Evolutionary conservation across 2,888 invertebrate species (phyloP).

Genomic region (Criorhina ranunculi): DNA sequence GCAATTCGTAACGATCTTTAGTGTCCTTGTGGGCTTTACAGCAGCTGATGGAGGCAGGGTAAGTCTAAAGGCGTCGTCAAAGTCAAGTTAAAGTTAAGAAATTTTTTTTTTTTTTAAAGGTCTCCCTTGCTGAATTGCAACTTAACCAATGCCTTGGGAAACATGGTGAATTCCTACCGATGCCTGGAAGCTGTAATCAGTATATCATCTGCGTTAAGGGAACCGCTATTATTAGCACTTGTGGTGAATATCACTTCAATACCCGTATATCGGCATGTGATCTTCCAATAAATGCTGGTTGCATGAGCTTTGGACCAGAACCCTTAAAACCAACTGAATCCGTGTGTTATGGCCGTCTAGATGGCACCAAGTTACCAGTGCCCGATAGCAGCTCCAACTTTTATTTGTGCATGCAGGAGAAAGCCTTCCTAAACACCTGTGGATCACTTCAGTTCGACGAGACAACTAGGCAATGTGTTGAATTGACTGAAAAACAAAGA

Average conservation of each 20-base stretch:
- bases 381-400: conserved; percentile 81
- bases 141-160: conserved; percentile 48
- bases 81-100: neutral
- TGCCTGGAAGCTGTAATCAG: conserved; percentile 79
- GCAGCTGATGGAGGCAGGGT: conserved; percentile 31
- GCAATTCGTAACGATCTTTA: conserved; percentile 5
- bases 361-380: conserved; percentile 80
- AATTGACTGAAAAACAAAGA: neutral
- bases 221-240: conserved; percentile 78
- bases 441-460: conserved; percentile 28
- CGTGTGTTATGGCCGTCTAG: conserved; percentile 78
- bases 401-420: conserved; percentile 78
- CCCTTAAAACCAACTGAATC: neutral
- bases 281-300: conserved; percentile 75
- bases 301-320: conserved; percentile 28
- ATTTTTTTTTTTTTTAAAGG: conserved; percentile 14
- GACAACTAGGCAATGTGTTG: neutral
- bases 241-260: conserved; percentile 79
- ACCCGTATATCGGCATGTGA: conserved; percentile 76
- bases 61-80: neutral
- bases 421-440: conserved; percentile 2
- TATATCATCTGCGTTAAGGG: conserved; percentile 80
- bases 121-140: neutral
- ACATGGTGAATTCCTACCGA: conserved; percentile 79
- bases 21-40: neutral